phyloP scores from a whole-genome alignment of 2,113 vertebrate species.

The Oenanthe melanoleuca region DNA sequence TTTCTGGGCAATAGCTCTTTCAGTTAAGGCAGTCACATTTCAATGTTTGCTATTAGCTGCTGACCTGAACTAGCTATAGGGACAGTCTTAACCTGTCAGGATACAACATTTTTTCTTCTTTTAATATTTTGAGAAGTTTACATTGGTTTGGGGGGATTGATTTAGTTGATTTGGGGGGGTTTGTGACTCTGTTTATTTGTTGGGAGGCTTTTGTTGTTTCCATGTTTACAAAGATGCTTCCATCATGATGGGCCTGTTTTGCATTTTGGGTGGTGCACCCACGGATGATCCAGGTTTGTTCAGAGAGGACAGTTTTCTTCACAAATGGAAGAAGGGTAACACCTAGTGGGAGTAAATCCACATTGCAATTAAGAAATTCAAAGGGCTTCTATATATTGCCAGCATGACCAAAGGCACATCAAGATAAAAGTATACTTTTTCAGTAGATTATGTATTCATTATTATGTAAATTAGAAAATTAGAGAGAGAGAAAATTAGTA shows the following conservation, averaged over 20 bases:
- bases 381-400: neutral
- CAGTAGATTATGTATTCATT: neutral
- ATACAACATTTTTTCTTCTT: neutral
- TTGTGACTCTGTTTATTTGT: neutral
- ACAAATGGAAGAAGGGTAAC: constrained; percentile 50
- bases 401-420: neutral
- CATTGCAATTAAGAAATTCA: neutral
- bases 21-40: neutral
- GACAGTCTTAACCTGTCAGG: neutral
- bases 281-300: neutral
- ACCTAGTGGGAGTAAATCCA: constrained; percentile 59
- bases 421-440: neutral
- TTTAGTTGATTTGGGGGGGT: neutral
- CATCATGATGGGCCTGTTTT: neutral
- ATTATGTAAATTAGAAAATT: neutral
- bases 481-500: neutral
- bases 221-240: neutral
- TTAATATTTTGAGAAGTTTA: neutral
- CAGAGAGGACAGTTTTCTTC: neutral
- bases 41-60: neutral
- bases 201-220: neutral
- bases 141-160: neutral
- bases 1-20: neutral
- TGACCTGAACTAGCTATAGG: rapidly evolving
- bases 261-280: neutral